Evolutionary conservation across 2,888 invertebrate genomes (phyloP), one percentile per base, ranked within the genome.

Genomic region (Acleris literana): DNA sequence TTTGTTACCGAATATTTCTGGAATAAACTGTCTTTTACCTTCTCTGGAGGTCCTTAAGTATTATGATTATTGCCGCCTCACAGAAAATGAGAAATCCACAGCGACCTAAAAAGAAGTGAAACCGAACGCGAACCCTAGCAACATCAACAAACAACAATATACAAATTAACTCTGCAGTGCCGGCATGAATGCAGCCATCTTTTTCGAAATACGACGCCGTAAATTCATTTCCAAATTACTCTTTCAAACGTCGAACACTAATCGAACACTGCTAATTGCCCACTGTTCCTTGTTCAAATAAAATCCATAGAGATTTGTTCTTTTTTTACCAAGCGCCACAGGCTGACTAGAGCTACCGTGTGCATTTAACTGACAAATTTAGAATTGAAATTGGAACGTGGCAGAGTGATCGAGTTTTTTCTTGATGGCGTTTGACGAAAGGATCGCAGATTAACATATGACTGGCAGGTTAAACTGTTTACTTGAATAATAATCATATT

Each of bases 231-330:
- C 76, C 72, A 77, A 87, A 90, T 87, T 83, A 82, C 88, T 85
- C 86, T 87, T 88, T 89, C 86, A 88, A 78, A 87, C 76, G 88
- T 90, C 88, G 80, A 81, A 85, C 79, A 77, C 83, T 81, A 84
- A 86, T 84, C 80, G 81, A 83, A 81, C 75, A 75, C 74, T 75
- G 70, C 78, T 81, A 81, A 84, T 78, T 78, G 70, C 77, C 77
- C 76, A 77, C 76, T 73, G 78, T 72, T 76, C 70, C 58, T 64
- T 75, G 70, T 70, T 68, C 71, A 80, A 82, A 84, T 76, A 77
- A 75, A 74, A 73, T 74, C 71, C 74, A 73, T 77, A 74, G 71
- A 73, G 61, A 69, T 61, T 48, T 57, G 20, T 76, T 74, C 74
- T 71, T 76, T 74, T 74, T 63, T 29, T 49, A 55, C 33, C 58